Evolutionary conservation across 2,888 invertebrate species (phyloP).

Genomic region (Dichetophora obliterata): DNA sequence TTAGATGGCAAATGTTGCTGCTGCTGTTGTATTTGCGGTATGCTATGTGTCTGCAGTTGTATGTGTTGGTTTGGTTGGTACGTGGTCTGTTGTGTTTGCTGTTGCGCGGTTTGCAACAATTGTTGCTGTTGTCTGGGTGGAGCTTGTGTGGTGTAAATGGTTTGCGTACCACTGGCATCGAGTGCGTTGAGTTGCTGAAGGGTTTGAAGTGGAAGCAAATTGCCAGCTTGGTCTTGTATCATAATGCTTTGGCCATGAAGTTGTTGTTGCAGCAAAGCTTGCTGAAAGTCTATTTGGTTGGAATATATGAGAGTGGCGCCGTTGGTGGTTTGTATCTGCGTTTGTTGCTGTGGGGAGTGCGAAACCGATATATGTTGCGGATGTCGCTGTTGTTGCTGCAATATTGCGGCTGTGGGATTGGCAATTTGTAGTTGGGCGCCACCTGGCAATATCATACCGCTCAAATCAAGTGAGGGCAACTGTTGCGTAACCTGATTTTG

Average conservation of each 20-base stretch:
- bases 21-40: slow-evolving; percentile 46
- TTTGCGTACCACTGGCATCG: slow-evolving; percentile 57
- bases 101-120: slow-evolving; percentile 48
- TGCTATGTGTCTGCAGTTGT: slow-evolving; percentile 42
- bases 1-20: slow-evolving; percentile 43
- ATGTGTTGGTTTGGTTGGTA: slow-evolving; percentile 48
- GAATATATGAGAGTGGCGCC: slow-evolving; percentile 65
- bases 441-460: slow-evolving; percentile 67
- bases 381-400: slow-evolving; percentile 45
- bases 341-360: slow-evolving; percentile 51
- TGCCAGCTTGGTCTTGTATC: slow-evolving; percentile 67
- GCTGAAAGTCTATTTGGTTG: slow-evolving; percentile 66
- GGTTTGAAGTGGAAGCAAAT: slow-evolving; percentile 63
- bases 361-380: slow-evolving; percentile 48
- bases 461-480: slow-evolving; percentile 64
- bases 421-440: slow-evolving; percentile 65
- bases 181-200: slow-evolving; percentile 50
- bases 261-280: slow-evolving; percentile 65
- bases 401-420: slow-evolving; percentile 55
- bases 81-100: slow-evolving; percentile 16
- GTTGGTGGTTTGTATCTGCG: slow-evolving; percentile 40
- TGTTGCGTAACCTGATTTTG: slow-evolving; percentile 51
- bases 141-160: slow-evolving; percentile 58
- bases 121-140: slow-evolving; percentile 53
- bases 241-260: slow-evolving; percentile 67